Evolutionary conservation across 2,113 vertebrate genomes (phyloP).

Genomic region (Laticauda colubrina): DNA sequence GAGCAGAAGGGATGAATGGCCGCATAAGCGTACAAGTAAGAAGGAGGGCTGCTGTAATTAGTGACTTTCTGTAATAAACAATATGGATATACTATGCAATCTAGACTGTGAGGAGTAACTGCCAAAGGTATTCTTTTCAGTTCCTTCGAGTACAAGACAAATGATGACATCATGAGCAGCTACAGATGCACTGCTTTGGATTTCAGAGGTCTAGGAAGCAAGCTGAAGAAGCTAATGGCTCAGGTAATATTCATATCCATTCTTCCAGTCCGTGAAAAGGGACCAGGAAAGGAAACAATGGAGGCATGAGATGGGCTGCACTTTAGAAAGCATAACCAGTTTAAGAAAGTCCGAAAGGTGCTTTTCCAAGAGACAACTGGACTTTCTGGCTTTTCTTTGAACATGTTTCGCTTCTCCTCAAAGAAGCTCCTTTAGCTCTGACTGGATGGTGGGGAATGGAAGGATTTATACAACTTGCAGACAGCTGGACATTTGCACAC

Average conservation of each 20-base stretch:
- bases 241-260: not conserved
- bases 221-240: not conserved
- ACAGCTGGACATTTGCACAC: no score
- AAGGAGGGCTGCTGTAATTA: not conserved
- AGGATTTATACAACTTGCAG: no score
- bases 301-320: not conserved
- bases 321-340: not conserved
- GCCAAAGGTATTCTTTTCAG: not conserved
- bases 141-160: not conserved
- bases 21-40: not conserved
- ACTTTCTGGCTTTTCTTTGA: no score
- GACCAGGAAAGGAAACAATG: not conserved
- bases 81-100: not conserved
- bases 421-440: no score
- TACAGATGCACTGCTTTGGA: not conserved
- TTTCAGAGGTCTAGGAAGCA: not conserved
- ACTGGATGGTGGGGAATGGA: no score
- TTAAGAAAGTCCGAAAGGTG: not conserved
- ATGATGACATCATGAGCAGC: not conserved
- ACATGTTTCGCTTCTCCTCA: no score
- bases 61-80: not conserved
- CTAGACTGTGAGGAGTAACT: not conserved
- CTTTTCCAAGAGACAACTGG: no score
- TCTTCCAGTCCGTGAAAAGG: not conserved
- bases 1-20: not conserved